A percentile compares a stretch with the other conserved stretches of the same genome.
phyloP scores from a whole-genome alignment of 1,140 invertebrate genomes.

The Bradynema listronoti region DNA sequence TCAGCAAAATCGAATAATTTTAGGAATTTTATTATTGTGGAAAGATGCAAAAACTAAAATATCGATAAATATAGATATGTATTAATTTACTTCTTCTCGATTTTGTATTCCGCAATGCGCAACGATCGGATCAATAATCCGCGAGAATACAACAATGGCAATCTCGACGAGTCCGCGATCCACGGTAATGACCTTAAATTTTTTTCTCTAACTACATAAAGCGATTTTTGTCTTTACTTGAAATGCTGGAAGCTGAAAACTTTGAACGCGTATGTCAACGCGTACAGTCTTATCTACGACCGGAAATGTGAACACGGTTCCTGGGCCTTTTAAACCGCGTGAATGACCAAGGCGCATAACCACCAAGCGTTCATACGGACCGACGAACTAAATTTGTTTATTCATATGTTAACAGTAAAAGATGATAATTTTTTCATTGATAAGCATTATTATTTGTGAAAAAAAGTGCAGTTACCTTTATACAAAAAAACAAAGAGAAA shows the following conservation, averaged over 20 bases:
- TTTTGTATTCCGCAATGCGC: constrained; percentile 30
- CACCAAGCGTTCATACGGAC: constrained; percentile 30
- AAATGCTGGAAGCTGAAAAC: constrained; percentile 28
- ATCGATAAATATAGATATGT: no score
- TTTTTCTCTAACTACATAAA: no score
- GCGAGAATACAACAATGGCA: constrained; percentile 28
- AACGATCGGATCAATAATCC: constrained; percentile 31
- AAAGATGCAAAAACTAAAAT: constrained; percentile 12
- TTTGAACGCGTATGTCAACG: constrained; percentile 33
- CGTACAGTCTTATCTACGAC: constrained; percentile 34
- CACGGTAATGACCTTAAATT: constrained; percentile 31
- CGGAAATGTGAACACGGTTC: constrained; percentile 35
- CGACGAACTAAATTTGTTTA: constrained; percentile 36
- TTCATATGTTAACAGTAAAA: neutral
- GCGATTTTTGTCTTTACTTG: no score
- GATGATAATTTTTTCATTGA: neutral
- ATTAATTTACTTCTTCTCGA: constrained; percentile 28
- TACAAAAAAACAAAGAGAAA: constrained; percentile 35
- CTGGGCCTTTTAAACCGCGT: constrained; percentile 27
- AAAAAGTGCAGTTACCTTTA: constrained; percentile 26
- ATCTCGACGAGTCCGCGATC: constrained; percentile 39
- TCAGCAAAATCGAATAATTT: no score
- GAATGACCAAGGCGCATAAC: constrained; percentile 34
- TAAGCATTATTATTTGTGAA: neutral
- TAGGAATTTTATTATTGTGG: no score